A percentile compares a stretch with the other conserved stretches of the same genome.
phyloP scores from a whole-genome alignment of 2,888 invertebrate genomes.

The Drosophila nigritarsus region DNA sequence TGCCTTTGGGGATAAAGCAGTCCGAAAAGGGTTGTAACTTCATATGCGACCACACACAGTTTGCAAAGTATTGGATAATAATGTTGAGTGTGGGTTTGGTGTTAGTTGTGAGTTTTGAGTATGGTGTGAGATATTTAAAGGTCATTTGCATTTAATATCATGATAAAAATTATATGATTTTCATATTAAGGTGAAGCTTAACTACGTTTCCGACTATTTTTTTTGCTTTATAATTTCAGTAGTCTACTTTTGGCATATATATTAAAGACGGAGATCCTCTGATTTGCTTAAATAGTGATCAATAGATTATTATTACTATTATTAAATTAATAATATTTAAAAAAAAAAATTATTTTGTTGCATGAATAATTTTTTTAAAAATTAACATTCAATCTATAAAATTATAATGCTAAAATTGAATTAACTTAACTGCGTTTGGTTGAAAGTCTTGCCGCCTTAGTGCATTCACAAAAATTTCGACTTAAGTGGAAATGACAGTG shows the following conservation, averaged over 20 bases:
- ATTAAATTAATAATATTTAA: no score
- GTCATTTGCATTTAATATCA: constrained; percentile 14
- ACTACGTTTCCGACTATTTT: no score
- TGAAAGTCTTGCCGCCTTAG: constrained; percentile 1
- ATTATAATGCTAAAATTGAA: background rate
- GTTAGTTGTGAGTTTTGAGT: background rate
- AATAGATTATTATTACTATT: background rate
- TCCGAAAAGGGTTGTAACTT: constrained; percentile 38
- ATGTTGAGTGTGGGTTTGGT: constrained; percentile 4
- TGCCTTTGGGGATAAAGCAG: constrained; percentile 50
- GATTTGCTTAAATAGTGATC: background rate
- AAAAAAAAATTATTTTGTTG: background rate
- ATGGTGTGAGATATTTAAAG: constrained; percentile 3
- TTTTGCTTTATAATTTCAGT: background rate
- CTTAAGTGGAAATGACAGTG: constrained; percentile 21
- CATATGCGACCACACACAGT: constrained; percentile 18
- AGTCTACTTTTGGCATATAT: background rate
- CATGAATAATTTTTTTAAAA: background rate
- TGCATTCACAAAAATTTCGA: background rate
- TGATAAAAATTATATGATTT: constrained; percentile 1
- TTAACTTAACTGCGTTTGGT: constrained; percentile 16
- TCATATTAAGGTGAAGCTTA: background rate
- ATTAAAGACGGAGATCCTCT: background rate
- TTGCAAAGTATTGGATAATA: constrained; percentile 25
- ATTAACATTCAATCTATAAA: background rate